Evolutionary conservation across 2,113 vertebrate species (phyloP), one percentile per base, ranked within the genome.

Genomic region (Rostratula benghalensis): DNA sequence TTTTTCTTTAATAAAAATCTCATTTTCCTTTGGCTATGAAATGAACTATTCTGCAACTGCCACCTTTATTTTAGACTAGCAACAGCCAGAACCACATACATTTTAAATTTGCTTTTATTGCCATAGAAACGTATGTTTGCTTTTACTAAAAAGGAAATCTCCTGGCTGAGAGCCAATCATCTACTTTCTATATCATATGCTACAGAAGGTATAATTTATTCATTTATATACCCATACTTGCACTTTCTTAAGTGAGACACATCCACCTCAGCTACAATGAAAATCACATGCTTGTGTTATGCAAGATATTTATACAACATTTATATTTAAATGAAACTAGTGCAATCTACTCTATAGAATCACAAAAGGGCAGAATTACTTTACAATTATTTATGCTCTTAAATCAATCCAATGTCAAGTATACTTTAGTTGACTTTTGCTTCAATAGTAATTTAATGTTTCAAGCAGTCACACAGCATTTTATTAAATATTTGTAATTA

Each of bases 41-140:
- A 94, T 76, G 48, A 92, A 79, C 81, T 90, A 50, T 69, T 89
- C 85, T 82, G 87, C 70, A 96, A 87, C 59, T 78, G 79, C 19
- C 85, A 93, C 75, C 68, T 94, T 93, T 88, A 94, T 96, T 95
- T 94, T 80, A 90, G 88, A 68, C 75, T 82, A 96, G 85, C 75
- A 95, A 94, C 79, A 95, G 78, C 65, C 78, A 96, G 96, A 97
- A 96, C 94, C 90, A 93, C 95, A 95, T 93, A 97, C 95, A 90
- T 90, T 93, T 96, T 48, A 92, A 83, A 93, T 92, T 63, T 93
- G 83, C 83, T 77, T 94, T 83, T 90, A 97, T 95, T 93, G 73
- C 95, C 94, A 97, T 95, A 93, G 95, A 96, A 97, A 96, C 85
- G 2, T 92, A 83, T 88, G 83, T 89, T 95, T 95, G 75, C 92